Base-by-base conservation (phyloP, 2,888 invertebrate species). In the Coelinius sp. region DNA sequence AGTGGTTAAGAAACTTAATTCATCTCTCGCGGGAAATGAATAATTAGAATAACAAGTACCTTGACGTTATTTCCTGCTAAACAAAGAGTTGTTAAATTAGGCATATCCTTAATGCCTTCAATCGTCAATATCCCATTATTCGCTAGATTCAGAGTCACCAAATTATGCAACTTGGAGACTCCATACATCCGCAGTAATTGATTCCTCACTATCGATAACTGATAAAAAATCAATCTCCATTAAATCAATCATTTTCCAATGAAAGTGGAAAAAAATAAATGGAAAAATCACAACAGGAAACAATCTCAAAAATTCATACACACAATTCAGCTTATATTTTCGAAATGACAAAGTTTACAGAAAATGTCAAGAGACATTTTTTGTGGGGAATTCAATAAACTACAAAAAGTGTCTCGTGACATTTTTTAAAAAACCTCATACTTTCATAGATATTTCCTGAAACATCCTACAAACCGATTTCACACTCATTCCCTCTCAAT, bases 61-160 rank as follows among this genome's bases (percentile, higher is more conserved):
- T 97, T 97, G 81, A 97, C 95, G 83, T 94, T 96, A 89, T 97
- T 97, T 75, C 95, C 95, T 88, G 94, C 92, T 70, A 97, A 89
- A 88, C 95, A 95, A 66, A 97, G 90, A 83, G 94, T 93, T 84
- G 93, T 93, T 73, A 97, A 90, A 83, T 94, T 93, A 67, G 91
- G 90, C 77, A 97, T 90, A 73, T 96, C 95, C 86, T 95, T 95
- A 12, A 97, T 89, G 8, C 97, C 97, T 88, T 97, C 97, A 82
- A 97, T 96, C 71, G 94, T 94, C 53, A 96, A 90, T 77, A 97
- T 95, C 65, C 94, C 94, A 89, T 97, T 97, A 85, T 95, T 93
- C 76, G 96, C 94, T 56, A 97, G 90, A 86, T 96, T 94, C 75
- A 97, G 88, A 49, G 94, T 92, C 44, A 95, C 92, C 68, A 97